Evolutionary conservation across 2,113 vertebrate species (phyloP).

Genomic region (Rhinopomastus cyanomelas): DNA sequence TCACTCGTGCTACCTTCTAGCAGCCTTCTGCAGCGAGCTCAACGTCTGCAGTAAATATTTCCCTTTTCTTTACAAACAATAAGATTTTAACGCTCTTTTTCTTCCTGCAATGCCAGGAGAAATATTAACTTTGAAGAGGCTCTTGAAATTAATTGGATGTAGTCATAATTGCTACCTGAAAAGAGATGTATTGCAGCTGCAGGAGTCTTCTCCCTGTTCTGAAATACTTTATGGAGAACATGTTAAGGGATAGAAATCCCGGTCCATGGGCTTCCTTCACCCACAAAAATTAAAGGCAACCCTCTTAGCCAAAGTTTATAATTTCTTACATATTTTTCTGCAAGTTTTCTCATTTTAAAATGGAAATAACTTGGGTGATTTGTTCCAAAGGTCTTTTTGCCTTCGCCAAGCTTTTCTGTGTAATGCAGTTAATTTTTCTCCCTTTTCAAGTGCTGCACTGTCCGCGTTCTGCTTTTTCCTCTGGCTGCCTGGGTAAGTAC

Average conservation of each 20-base stretch:
- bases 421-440: fast-evolving
- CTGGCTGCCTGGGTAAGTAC: neutral
- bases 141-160: neutral
- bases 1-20: conserved; percentile 46
- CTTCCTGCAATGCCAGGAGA: neutral
- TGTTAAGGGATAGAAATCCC: neutral
- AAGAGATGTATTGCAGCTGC: neutral
- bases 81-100: neutral
- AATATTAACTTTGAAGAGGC: neutral
- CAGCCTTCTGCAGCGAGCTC: neutral
- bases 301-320: neutral
- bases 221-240: neutral
- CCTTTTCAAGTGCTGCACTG: neutral
- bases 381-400: neutral
- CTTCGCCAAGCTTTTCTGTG: neutral
- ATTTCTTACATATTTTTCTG: neutral
- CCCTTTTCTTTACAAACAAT: neutral
- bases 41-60: conserved; percentile 24
- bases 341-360: neutral
- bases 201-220: neutral
- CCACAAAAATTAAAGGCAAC: neutral
- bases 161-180: neutral
- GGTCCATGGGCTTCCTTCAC: fast-evolving
- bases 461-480: neutral
- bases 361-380: neutral